These are phyloP conservation scores for Hormaphis cornu DNA, from an alignment of 1,140 invertebrate species.

Conservation along the genomic window DNA sequence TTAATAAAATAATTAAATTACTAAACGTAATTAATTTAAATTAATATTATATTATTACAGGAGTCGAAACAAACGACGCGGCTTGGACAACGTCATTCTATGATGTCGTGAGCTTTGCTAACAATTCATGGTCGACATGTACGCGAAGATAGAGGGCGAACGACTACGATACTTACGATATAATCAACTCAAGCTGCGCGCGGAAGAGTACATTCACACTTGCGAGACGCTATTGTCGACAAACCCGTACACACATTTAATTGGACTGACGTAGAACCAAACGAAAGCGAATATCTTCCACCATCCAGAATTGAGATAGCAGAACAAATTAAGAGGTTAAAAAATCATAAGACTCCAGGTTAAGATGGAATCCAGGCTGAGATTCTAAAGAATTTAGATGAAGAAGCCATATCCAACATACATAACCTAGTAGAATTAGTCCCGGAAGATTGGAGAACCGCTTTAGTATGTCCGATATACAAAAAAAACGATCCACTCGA, in stretches of 20 bases:
- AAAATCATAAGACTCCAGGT: conserved; percentile 23
- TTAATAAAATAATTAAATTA: too few relatives aligned
- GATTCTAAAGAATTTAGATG: background rate
- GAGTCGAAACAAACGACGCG: too few relatives aligned
- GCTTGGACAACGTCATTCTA: too few relatives aligned
- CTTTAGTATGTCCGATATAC: background rate
- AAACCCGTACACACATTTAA: background rate
- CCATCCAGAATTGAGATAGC: background rate
- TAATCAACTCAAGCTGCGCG: too few relatives aligned
- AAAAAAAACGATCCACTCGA: conserved; percentile 14
- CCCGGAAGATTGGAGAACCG: background rate
- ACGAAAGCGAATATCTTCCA: background rate
- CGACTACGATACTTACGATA: too few relatives aligned
- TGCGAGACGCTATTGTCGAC: too few relatives aligned
- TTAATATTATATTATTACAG: too few relatives aligned
- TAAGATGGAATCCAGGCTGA: background rate
- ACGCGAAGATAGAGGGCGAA: too few relatives aligned
- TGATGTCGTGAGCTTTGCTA: too few relatives aligned
- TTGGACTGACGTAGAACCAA: background rate
- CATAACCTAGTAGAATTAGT: background rate
- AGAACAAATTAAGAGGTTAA: conserved; percentile 31
- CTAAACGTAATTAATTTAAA: too few relatives aligned
- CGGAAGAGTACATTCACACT: too few relatives aligned
- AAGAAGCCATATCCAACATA: background rate
- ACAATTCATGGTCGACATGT: too few relatives aligned